phyloP scores from a whole-genome alignment of 1,140 invertebrate genomes.

The Drosophila leontia region DNA sequence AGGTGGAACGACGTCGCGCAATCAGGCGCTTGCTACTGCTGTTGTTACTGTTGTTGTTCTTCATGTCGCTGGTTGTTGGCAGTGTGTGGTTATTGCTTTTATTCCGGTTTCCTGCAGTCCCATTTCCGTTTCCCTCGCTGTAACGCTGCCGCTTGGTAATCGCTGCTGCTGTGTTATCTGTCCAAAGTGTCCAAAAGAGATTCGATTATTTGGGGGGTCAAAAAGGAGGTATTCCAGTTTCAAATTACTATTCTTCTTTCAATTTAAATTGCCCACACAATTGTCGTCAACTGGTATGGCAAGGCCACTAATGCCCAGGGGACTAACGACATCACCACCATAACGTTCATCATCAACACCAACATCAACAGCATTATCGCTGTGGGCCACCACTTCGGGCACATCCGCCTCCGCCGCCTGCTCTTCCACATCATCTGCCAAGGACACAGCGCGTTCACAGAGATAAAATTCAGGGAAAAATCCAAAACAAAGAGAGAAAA shows the following conservation, averaged over 20 bases:
- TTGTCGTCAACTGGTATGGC: conserved; percentile 59
- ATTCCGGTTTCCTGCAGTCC: conserved; percentile 54
- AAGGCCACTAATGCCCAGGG: conserved; percentile 48
- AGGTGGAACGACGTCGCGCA: conserved; percentile 52
- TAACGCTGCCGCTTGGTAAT: conserved; percentile 63
- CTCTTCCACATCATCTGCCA: conserved; percentile 70
- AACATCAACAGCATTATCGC: conserved; percentile 58
- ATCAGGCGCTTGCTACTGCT: conserved; percentile 16
- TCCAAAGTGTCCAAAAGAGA: background rate
- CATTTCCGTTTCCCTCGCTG: conserved; percentile 49
- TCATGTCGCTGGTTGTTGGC: conserved; percentile 62
- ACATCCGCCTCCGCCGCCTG: conserved; percentile 66
- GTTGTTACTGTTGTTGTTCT: conserved; percentile 37
- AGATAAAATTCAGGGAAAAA: conserved; percentile 34
- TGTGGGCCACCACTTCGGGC: conserved; percentile 50
- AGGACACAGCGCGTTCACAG: conserved; percentile 34
- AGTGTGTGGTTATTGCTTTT: conserved; percentile 78
- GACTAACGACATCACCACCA: conserved; percentile 45
- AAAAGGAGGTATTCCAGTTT: conserved; percentile 10
- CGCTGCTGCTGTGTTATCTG: conserved; percentile 53
- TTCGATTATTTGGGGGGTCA: conserved; percentile 25
- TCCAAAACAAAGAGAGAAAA: conserved; percentile 62
- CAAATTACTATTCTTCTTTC: conserved; percentile 14
- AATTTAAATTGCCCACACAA: conserved; percentile 48
- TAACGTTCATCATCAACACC: conserved; percentile 52